These are phyloP conservation scores for Aphelocoma californica DNA, from an alignment of 2,797 vertebrate species.

Conservation along the genomic window DNA sequence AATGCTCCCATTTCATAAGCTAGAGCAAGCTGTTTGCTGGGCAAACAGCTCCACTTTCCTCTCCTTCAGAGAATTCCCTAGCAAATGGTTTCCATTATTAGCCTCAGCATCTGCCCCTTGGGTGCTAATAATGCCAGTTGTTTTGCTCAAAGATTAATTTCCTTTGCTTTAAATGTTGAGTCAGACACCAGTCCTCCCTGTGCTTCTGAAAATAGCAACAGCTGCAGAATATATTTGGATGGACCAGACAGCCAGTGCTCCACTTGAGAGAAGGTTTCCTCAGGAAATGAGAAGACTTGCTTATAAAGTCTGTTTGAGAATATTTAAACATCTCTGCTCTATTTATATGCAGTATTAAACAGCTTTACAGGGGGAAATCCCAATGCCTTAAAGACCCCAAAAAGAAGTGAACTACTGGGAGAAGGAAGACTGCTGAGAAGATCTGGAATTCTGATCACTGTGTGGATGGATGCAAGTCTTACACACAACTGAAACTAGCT, in stretches of 20 bases:
- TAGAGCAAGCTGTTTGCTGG: not conserved
- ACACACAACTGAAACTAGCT: not conserved
- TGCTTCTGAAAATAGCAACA: constrained; percentile 57
- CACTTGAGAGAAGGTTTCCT: constrained; percentile 31
- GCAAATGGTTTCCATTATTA: constrained; percentile 54
- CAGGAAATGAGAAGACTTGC: constrained; percentile 7
- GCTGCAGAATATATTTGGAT: constrained; percentile 16
- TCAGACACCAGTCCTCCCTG: constrained; percentile 25
- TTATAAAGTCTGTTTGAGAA: constrained; percentile 25
- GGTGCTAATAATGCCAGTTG: constrained; percentile 63
- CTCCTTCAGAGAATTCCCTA: constrained; percentile 44
- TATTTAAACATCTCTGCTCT: constrained; percentile 20
- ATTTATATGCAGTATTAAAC: constrained; percentile 28
- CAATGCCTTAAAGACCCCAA: not conserved
- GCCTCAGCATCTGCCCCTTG: constrained; percentile 45
- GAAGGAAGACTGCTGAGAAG: not conserved
- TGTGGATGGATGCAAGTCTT: not conserved
- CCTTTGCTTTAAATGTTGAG: constrained; percentile 52
- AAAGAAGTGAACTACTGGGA: not conserved
- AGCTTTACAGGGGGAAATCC: not conserved
- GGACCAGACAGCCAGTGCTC: not conserved
- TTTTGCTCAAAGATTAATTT: constrained; percentile 66
- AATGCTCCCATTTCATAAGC: constrained; percentile 29
- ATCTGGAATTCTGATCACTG: not conserved
- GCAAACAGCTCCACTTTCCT: not conserved